Percentiles rank a stretch among this genome's conserved stretches.
phyloP scores from a whole-genome alignment of 2,113 vertebrate genomes.

The Accipiter virgatus region DNA sequence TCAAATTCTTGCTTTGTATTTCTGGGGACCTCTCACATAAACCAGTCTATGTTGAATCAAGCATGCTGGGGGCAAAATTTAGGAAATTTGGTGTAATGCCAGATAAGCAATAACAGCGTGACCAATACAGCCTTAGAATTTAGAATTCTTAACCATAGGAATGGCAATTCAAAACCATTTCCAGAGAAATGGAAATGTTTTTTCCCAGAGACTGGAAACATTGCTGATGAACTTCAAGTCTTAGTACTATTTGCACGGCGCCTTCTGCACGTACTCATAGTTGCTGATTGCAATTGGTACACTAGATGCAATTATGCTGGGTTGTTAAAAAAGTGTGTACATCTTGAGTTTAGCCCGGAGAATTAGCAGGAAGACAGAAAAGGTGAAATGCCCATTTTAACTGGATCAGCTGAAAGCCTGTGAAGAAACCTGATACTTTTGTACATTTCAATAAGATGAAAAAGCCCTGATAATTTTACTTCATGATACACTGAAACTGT shows the following conservation, averaged over 20 bases:
- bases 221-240: background rate
- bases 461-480: background rate
- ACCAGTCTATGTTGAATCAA: background rate
- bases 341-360: background rate
- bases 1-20: background rate
- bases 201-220: background rate
- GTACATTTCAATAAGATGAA: background rate
- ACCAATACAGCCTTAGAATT: background rate
- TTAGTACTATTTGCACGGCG: background rate
- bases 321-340: background rate
- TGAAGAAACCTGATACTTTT: background rate
- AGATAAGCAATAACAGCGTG: background rate
- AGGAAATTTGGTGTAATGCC: background rate
- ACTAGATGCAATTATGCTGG: fast-evolving
- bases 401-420: background rate
- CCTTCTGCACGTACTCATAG: background rate
- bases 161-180: background rate
- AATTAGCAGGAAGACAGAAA: background rate
- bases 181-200: background rate
- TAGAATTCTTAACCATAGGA: background rate
- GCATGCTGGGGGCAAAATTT: background rate
- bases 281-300: background rate
- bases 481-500: background rate
- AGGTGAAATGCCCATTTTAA: background rate
- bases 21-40: background rate